Evolutionary conservation across 2,797 vertebrate species (phyloP), one percentile per base, ranked within the genome.

Genomic region (Anniella stebbinsi): DNA sequence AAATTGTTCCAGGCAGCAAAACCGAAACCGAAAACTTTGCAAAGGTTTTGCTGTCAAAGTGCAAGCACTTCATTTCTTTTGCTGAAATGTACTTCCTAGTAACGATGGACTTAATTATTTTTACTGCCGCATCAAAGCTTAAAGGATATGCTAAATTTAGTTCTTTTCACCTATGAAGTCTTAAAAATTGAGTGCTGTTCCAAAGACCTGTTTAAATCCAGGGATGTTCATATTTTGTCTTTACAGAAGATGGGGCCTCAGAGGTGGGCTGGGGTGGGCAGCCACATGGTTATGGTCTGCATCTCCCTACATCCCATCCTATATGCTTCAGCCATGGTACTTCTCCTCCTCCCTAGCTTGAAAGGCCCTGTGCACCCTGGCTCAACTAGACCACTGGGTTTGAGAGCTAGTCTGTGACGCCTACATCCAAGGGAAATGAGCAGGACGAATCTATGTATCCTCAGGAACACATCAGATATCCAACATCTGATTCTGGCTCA

Each of bases 41-140:
- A 91, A 92, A 78, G 60, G 67, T 3, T 2, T 88, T 84, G 85
- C 87, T 41, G 94, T 67, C 83, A 90, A 88, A 89, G 25, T 7
- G 69, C 70, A 48, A 80, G 63, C 6, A 33, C 87, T 85, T 91
- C 54, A 91, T 84, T 54, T 88, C 82, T 0, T 0, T n/a, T 91
- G 91, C 89, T 51, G 91, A 23, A 33, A 75, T 13, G n/a, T 18
- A 87, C 83, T 66, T 91, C 88, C 89, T 77, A 89, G 88, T 83
- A 89, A 86, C 69, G 82, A 78, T 89, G 91, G 0, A 2, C 75
- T 60, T 30, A 91, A 88, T 87, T 80, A 89, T 88, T 94, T 57
- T 94, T 87, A 90, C 87, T 88, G 18, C 82, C 91, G 92, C 67
- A 93, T 89, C 48, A 88, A 72, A 94, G n/a, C 88, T 95, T 91